A percentile compares a stretch with the other conserved stretches of the same genome.
These are phyloP conservation scores for Amblyteles armatorius DNA, from an alignment of 2,888 invertebrate species.

Conservation along the genomic window DNA sequence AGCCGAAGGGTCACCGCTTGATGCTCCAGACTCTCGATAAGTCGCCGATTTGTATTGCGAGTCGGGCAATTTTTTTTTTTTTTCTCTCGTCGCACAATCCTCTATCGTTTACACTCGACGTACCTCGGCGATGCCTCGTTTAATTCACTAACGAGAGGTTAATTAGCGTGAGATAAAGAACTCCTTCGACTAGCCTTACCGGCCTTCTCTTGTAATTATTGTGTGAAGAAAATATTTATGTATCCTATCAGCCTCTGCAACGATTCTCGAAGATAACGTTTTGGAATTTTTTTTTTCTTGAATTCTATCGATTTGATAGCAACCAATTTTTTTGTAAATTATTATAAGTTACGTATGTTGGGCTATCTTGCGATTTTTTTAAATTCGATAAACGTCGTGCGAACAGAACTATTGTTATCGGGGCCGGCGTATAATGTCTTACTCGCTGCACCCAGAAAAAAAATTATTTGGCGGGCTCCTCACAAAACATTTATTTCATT, in stretches of 20 bases:
- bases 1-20: conserved; percentile 38
- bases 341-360: too few species aligned
- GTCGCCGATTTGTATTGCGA: conserved; percentile 80
- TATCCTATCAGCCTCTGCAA: conserved; percentile 42
- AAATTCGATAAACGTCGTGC: too few species aligned
- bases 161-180: conserved; percentile 78
- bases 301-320: neutral
- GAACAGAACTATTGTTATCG: too few species aligned
- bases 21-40: conserved; percentile 76
- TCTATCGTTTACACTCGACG: conserved; percentile 61
- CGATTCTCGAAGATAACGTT: conserved; percentile 36
- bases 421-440: too few species aligned
- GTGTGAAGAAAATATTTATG: conserved; percentile 39
- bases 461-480: too few species aligned
- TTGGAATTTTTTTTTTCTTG: neutral
- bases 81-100: conserved; percentile 44
- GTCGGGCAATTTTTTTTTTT: conserved; percentile 67
- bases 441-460: neutral
- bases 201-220: conserved; percentile 30
- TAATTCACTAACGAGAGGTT: conserved; percentile 77
- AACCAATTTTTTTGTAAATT: too few species aligned
- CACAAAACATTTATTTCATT: too few species aligned
- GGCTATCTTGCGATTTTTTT: too few species aligned
- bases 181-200: conserved; percentile 64
- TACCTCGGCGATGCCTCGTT: conserved; percentile 23